Conservation (phyloP, 2,888 invertebrate genomes). For the Lepetodrilus schrolli region DNA sequence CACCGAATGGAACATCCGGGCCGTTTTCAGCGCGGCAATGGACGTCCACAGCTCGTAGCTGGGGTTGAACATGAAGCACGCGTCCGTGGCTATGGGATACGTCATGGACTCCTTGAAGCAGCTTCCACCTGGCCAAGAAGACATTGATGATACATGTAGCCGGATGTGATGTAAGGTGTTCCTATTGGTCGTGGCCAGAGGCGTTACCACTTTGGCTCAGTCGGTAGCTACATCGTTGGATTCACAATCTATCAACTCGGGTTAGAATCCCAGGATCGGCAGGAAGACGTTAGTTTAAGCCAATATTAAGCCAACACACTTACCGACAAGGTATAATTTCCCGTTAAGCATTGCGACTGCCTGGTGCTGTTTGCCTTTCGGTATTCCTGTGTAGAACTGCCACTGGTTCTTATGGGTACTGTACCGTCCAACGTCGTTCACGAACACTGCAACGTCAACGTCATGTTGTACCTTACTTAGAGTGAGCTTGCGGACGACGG, state of each 20-base stretch:
- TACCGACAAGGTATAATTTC: constrained; percentile 57
- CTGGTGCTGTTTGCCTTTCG: constrained; percentile 54
- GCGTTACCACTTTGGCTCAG: too few relatives aligned
- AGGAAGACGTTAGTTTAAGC: too few relatives aligned
- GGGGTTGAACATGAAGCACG: constrained; percentile 44
- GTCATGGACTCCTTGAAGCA: constrained; percentile 32
- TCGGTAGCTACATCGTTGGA: too few relatives aligned
- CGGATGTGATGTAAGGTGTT: not conserved
- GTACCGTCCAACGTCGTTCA: constrained; percentile 46
- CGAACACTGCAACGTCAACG: constrained; percentile 32
- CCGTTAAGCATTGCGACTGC: constrained; percentile 45
- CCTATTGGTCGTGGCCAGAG: too few relatives aligned
- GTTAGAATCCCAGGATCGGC: too few relatives aligned
- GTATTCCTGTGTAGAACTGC: constrained; percentile 50
- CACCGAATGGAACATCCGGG: constrained; percentile 50
- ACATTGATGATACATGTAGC: not conserved
- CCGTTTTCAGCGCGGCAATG: constrained; percentile 41
- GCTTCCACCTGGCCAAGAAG: constrained; percentile 43
- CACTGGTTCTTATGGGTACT: constrained; percentile 47
- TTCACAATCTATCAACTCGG: too few relatives aligned
- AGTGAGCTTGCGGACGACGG: too few relatives aligned
- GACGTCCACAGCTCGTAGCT: not conserved
- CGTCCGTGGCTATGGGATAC: constrained; percentile 37
- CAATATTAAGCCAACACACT: constrained; percentile 5
- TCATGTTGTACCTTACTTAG: too few relatives aligned